Evolutionary conservation across 2,797 vertebrate species (phyloP), one percentile per base, ranked within the genome.

Genomic region (Percopsis omiscomaycus): DNA sequence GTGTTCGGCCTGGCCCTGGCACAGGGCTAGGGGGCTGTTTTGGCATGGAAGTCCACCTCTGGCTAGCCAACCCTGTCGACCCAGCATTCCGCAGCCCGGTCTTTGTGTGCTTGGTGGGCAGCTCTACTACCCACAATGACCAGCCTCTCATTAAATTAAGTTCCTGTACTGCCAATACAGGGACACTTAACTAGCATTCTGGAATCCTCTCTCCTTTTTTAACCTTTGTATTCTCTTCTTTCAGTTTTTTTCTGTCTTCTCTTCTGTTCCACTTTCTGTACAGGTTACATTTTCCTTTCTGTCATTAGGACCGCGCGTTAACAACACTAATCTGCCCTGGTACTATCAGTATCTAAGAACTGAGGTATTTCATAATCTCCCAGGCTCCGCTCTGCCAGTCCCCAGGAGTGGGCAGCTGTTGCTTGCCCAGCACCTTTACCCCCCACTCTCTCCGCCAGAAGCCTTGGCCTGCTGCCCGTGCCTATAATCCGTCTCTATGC

Each of bases 1-100:
- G 76, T 65, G 73, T 79, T 80, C 32, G 6, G 32, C 8, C 71
- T 75, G 74, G 86, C 66, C 70, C 75, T 85, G 88, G 85, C 84
- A 76, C 71, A 1, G 48, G 49, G 66, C 32, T 66, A 2, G 14
- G 0, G 51, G 53, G n/a, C n/a, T 75, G 72, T 74, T 67, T 82
- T 84, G 83, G 78, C 74, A 82, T 71, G 74, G 44, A 68, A 22
- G 50, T 61, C 55, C 45, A 44, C 67, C 59, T 64, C 83, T 77
- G 63, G 74, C 73, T 45, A 67, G 73, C 73, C 71, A 79, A 49
- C 73, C 66, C 75, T 61, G 75, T 79, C 71, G 63, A 74, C 52
- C 42, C 61, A 4, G 76, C 69, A 79, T 87, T 86, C 79, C 81
- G 81, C 68, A 55, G 56, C 71, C 74, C 49, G 3, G 49, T 9